These are phyloP conservation scores for Morone saxatilis DNA, from an alignment of 2,113 vertebrate genomes.

Conservation along the genomic window DNA sequence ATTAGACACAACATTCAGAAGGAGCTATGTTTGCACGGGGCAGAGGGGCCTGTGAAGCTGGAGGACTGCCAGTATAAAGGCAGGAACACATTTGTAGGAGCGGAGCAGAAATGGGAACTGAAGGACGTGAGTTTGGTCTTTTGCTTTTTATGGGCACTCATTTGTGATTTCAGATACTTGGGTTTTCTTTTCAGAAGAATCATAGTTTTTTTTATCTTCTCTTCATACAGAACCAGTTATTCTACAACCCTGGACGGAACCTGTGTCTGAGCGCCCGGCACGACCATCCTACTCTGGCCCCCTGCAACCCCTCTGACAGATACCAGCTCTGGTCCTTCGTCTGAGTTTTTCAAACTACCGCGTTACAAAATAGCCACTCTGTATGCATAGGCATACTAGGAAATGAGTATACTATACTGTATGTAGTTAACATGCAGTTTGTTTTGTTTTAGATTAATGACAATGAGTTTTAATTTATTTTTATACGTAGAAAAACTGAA, in stretches of 20 bases:
- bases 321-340: constrained; percentile 93
- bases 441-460: constrained; percentile 52
- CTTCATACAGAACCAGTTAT: constrained; percentile 87
- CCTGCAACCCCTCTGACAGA: constrained; percentile 89
- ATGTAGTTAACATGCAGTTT: constrained; percentile 30
- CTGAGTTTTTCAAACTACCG: constrained; percentile 50
- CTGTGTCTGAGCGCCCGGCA: constrained; percentile 92
- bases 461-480: constrained; percentile 83
- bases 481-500: constrained; percentile 74
- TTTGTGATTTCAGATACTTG: constrained; percentile 16
- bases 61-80: constrained; percentile 91
- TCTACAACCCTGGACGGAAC: constrained; percentile 86
- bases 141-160: constrained; percentile 15
- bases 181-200: constrained; percentile 1
- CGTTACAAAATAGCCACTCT: constrained; percentile 40
- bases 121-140: constrained; percentile 84
- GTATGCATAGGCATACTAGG: constrained; percentile 49
- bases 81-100: constrained; percentile 80
- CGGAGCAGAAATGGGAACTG: constrained; percentile 92
- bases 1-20: constrained; percentile 97
- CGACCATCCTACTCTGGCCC: constrained; percentile 86
- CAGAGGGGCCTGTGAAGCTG: constrained; percentile 85
- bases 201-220: constrained; percentile 18
- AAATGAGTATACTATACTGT: constrained; percentile 30
- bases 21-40: constrained; percentile 92